phyloP scores from a whole-genome alignment of 2,888 invertebrate genomes.

The Doris montereyensis region DNA sequence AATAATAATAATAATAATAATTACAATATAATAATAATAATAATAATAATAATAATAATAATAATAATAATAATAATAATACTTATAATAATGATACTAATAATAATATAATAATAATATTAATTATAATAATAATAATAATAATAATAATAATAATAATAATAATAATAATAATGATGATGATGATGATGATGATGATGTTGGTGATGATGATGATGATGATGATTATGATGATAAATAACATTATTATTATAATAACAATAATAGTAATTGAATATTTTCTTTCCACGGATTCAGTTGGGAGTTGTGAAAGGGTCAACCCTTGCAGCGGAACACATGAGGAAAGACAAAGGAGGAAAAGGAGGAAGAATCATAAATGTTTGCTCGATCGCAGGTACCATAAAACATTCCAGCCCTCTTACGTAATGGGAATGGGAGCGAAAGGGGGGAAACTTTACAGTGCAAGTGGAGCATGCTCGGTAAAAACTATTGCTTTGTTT shows the following conservation, averaged over 20 bases:
- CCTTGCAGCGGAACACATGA: no score
- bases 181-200: neutral
- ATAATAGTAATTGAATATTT: neutral
- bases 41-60: neutral
- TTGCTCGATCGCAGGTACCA: no score
- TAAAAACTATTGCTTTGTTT: no score
- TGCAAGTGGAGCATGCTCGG: no score
- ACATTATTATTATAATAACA: neutral
- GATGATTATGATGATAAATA: no score
- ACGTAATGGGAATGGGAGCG: no score
- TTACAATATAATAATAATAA: neutral
- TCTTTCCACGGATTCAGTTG: neutral
- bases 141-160: neutral
- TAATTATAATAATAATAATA: neutral
- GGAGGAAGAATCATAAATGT: no score
- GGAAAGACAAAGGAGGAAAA: no score
- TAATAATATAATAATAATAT: slow-evolving; percentile 1
- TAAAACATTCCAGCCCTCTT: no score
- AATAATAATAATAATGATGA: neutral
- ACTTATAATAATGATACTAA: neutral
- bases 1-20: neutral
- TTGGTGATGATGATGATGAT: neutral
- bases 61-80: neutral
- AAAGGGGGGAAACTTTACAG: no score
- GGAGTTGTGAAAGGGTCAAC: no score